phyloP scores from a whole-genome alignment of 37 sponge, comb jelly and placozoan species.

The Chondrilla cf. caribensis region DNA sequence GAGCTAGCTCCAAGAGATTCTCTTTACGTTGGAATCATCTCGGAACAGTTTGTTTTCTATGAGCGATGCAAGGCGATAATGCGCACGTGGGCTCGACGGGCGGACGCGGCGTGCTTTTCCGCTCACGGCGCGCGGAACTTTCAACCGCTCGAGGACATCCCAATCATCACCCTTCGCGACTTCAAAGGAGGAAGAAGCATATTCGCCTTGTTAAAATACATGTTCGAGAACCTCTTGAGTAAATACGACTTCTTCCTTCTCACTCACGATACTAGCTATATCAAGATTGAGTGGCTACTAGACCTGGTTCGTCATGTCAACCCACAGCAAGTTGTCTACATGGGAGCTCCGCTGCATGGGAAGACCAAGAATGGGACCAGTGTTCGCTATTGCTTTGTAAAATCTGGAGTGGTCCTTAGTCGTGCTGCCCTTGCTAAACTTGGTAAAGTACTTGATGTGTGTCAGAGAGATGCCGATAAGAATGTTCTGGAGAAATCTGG shows the following conservation, averaged over 20 bases:
- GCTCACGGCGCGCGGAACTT: neutral
- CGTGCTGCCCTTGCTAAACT: slow-evolving; percentile 4
- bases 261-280: neutral
- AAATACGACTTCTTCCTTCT: slow-evolving; percentile 11
- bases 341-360: neutral
- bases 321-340: slow-evolving; percentile 5
- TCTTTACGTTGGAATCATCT: neutral
- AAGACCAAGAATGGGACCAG: neutral
- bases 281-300: neutral
- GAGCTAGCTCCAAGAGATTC: neutral
- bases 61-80: neutral
- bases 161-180: neutral
- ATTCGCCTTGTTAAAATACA: neutral
- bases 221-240: neutral
- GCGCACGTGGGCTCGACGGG: neutral
- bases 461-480: neutral
- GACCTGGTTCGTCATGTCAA: neutral
- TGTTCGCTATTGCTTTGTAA: neutral
- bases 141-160: neutral
- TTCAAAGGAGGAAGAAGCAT: neutral
- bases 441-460: neutral
- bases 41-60: neutral
- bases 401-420: slow-evolving; percentile 12
- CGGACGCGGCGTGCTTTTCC: neutral
- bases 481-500: neutral